Percentiles rank a stretch among this genome's conserved stretches.
Evolutionary conservation across 2,888 invertebrate species (phyloP).

Genomic region (Plemyria rubiginata): DNA sequence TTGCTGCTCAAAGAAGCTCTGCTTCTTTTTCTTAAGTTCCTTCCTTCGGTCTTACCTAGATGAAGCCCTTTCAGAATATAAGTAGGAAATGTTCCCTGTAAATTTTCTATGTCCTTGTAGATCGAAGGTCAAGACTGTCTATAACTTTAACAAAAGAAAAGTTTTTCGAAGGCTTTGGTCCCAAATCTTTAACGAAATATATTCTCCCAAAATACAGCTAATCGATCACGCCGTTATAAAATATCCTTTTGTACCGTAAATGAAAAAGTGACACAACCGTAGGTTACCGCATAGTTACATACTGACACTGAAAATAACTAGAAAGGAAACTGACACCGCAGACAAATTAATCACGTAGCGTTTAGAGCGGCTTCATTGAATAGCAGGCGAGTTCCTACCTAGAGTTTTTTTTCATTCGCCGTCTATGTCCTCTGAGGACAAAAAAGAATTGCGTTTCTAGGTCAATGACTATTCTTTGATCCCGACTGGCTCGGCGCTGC

Average conservation of each 20-base stretch:
- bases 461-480: conserved; percentile 4
- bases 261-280: conserved; percentile 31
- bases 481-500: neutral
- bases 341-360: neutral
- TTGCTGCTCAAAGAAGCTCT: too few species aligned
- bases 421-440: neutral
- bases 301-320: neutral
- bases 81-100: too few species aligned
- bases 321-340: conserved; percentile 5
- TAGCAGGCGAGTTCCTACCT: too few species aligned
- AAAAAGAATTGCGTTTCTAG: conserved; percentile 5
- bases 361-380: too few species aligned
- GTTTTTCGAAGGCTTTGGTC: conserved; percentile 19
- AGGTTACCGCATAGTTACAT: conserved; percentile 1
- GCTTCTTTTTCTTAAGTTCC: too few species aligned
- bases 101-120: neutral
- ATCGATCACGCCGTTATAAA: conserved; percentile 43
- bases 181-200: conserved; percentile 16
- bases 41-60: too few species aligned
- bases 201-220: conserved; percentile 23
- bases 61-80: too few species aligned
- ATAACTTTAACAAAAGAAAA: conserved; percentile 6
- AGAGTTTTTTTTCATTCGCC: too few species aligned
- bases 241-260: conserved; percentile 31
- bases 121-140: conserved; percentile 3